Base-by-base conservation (phyloP, 2,113 vertebrate genomes). In the Copsychus sechellarum region DNA sequence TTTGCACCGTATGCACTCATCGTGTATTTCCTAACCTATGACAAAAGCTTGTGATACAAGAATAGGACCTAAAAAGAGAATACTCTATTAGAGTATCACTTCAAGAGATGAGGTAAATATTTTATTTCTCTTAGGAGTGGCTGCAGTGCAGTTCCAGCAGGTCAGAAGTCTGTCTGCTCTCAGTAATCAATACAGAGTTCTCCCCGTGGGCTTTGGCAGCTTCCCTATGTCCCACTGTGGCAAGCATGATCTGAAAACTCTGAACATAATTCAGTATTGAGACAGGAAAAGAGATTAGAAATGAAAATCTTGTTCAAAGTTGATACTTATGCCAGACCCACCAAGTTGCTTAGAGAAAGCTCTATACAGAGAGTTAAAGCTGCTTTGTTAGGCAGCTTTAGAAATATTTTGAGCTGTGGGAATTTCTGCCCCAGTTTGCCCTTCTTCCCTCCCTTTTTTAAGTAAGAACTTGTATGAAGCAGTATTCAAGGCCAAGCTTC, bases 281-380 rank as follows among this genome's bases (percentile, higher is more conserved):
- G 93, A 82, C 64, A 96, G 96, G 86, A 92, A 91, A 94, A 96
- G 71, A 94, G 88, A 95, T 92, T 86, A 94, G 86, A 94, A 94
- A 96, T 85, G 8, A 92, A 94, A 93, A 96, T 91, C 91, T 88
- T 96, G 88, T 90, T 95, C 91, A 92, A 81, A 92, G 67, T 93
- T 88, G 86, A 89, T 90, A 71, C 79, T 94, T 92, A 86, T 11
- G 95, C 93, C 96, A 96, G 96, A 96, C 93, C 86, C 79, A 95
- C 94, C 94, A 96, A 96, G 94, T 88, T 79, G 92, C 92, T 90
- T 93, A 88, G 73, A 94, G 86, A 90, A 96, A 96, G 94, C 92
- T 94, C 94, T 92, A 80, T 50, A 45, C 26, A 87, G 70, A 29
- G 47, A 86, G 86, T 81, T 96, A 93, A 96, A 93, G 90, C 83